A percentile compares a stretch with the other conserved stretches of the same genome.
Evolutionary conservation across 2,797 vertebrate species (phyloP).

Genomic region (Gymnodraco acuticeps): DNA sequence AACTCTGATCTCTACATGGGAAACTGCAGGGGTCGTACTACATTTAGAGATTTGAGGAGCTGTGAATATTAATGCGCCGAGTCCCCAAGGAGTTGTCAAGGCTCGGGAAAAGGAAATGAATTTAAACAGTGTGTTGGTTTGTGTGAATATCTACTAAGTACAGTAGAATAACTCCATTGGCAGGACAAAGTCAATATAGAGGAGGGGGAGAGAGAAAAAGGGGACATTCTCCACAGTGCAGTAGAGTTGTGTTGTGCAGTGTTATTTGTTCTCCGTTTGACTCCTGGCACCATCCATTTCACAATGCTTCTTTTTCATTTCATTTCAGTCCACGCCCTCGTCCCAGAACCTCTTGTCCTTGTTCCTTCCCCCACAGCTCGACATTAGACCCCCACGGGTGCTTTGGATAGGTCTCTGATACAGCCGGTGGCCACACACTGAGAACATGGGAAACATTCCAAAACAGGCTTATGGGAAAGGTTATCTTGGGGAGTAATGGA

Average conservation of each 20-base stretch:
- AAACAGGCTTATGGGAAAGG: conserved; percentile 44
- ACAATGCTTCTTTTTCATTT: conserved; percentile 64
- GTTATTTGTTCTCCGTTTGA: conserved; percentile 48
- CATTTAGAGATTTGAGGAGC: conserved; percentile 50
- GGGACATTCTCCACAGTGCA: conserved; percentile 20
- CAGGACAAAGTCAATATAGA: conserved; percentile 34
- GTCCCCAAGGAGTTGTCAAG: conserved; percentile 56
- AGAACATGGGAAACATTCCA: conserved; percentile 42
- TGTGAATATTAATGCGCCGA: conserved; percentile 59
- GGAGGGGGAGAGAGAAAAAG: conserved; percentile 2
- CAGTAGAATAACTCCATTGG: conserved; percentile 27
- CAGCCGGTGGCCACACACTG: conserved; percentile 38
- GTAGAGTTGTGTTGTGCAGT: conserved; percentile 34
- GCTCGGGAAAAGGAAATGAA: conserved; percentile 56
- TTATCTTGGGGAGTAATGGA: conserved; percentile 43
- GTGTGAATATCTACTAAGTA: conserved; percentile 50
- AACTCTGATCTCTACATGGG: conserved; percentile 47
- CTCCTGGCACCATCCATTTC: conserved; percentile 51
- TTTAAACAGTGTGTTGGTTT: conserved; percentile 65
- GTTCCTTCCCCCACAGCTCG: conserved; percentile 52
- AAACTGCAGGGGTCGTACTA: conserved; percentile 52
- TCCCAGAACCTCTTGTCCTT: conserved; percentile 55
- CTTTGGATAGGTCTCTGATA: conserved; percentile 57
- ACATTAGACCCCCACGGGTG: conserved; percentile 53
- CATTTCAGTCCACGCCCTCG: conserved; percentile 61